Evolutionary conservation across 2,888 invertebrate genomes (phyloP).

Genomic region (Balanococcus diminutus): DNA sequence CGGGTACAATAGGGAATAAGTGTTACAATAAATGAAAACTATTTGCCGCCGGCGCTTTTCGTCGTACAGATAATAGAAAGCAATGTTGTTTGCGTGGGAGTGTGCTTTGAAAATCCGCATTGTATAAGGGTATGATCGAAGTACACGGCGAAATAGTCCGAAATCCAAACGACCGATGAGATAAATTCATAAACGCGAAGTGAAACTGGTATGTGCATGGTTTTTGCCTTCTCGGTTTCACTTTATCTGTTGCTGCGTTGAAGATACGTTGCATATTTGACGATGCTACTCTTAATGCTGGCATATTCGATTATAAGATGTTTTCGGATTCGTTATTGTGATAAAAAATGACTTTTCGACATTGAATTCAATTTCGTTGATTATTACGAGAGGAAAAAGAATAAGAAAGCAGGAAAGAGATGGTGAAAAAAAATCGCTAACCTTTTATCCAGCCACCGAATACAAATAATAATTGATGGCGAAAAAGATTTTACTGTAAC

Average conservation of each 20-base stretch:
- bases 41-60: background rate
- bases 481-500: background rate
- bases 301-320: background rate
- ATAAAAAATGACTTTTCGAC: background rate
- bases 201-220: background rate
- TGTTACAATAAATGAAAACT: background rate
- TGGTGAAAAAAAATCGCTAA: background rate
- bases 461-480: conserved; percentile 29
- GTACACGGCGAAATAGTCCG: background rate
- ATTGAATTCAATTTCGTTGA: background rate
- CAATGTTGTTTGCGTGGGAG: background rate
- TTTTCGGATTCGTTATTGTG: background rate
- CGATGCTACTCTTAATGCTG: background rate
- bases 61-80: background rate
- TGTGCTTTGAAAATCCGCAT: background rate
- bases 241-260: no score
- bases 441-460: background rate
- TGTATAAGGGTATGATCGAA: background rate
- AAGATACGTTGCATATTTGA: background rate
- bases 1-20: background rate
- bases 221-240: background rate
- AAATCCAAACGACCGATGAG: background rate
- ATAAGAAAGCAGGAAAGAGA: background rate
- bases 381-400: background rate
- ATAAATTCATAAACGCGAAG: background rate